Evolutionary conservation across 2,888 invertebrate genomes (phyloP), one percentile per base, ranked within the genome.

Genomic region (Drosophila infuscata): DNA sequence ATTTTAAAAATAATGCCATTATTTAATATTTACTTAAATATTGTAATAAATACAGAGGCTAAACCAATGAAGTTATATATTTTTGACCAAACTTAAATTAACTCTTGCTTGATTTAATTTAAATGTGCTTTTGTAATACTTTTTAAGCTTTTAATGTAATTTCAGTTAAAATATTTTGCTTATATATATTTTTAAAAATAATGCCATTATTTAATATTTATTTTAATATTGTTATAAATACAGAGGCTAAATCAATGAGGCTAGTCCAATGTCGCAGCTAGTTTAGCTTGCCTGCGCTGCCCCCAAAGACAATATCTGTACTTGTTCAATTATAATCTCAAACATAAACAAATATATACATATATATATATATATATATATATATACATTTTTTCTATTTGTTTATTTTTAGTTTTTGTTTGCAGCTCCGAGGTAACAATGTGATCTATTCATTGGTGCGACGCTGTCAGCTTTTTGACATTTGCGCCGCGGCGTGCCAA

Each of bases 401-500:
- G 33, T 49, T 54, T 3, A 15, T 33, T 30, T 38, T 38, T 9
- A 3, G 30, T 38, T 29, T 41, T 5, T 15, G 15, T 15, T 7
- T 25, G 46, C 8, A 46, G 20, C 43, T 43, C 20, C 2, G 20
- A 5, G 20, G 51, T 53, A 70, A 83, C 83, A 83, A 87, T 84
- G 83, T 79, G 74, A 69, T 59, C 84, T 74, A 83, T 87, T 83
- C 83, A 83, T 82, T 82, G 70, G 33, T 64, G 70, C 58, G 61
- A 59, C 64, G 75, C 36, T 68, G 67, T 68, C 76, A 74, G 67
- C 80, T 60, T 79, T 78, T 79, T 79, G 80, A 78, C 76, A 79
- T 85, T 85, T 85, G 74, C 75, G 66, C 75, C 76, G 64, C 70
- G 74, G 81, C 65, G 87, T 88, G 84, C 84, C 89, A 84, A 84